These are phyloP conservation scores for Manis crassicaudata DNA, from an alignment of 2,797 vertebrate species.

Conservation along the genomic window DNA sequence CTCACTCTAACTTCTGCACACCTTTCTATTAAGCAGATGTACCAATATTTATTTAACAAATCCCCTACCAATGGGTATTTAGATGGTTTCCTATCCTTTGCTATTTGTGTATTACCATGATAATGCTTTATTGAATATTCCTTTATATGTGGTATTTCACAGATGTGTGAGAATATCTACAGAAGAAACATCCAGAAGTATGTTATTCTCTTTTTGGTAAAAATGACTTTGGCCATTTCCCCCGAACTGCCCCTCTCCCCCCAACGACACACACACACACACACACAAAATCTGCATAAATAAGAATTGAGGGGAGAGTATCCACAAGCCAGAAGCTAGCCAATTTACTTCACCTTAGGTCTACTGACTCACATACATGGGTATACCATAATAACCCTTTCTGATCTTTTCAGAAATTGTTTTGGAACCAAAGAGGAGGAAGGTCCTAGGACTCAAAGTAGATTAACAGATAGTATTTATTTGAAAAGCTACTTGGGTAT, in stretches of 20 bases:
- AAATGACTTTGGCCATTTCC: background rate
- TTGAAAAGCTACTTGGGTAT: background rate
- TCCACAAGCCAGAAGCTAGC: background rate
- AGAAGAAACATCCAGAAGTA: background rate
- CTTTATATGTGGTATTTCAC: background rate
- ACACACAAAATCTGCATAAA: background rate
- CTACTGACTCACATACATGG: background rate
- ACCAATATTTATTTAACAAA: background rate
- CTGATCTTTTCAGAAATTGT: background rate
- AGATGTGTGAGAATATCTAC: background rate
- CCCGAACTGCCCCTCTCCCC: too few species aligned
- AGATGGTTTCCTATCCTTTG: conserved; percentile 6
- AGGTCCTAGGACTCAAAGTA: background rate
- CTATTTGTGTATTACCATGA: background rate
- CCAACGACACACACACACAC: background rate
- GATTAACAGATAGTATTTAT: background rate
- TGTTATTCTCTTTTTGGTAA: background rate
- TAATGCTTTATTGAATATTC: background rate
- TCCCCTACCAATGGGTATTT: background rate
- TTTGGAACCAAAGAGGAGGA: background rate
- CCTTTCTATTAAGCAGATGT: background rate
- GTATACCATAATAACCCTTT: background rate
- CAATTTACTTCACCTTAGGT: background rate
- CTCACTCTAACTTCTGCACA: background rate
- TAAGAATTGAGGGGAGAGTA: background rate